Conservation (phyloP, 2,113 vertebrate genomes). For the Brachypodius melanocephalos region DNA sequence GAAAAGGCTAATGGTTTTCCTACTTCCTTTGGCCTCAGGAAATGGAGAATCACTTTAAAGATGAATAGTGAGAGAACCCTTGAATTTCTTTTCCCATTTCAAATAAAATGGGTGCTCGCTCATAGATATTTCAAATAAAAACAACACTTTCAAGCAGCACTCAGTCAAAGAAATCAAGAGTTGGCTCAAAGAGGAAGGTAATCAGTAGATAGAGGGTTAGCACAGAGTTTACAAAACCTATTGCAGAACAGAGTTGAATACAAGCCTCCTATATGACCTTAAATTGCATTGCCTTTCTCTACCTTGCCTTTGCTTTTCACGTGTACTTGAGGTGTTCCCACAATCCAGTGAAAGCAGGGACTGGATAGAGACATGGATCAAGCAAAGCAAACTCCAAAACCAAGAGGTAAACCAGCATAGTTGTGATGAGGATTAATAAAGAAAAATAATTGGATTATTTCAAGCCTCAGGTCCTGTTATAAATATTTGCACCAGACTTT, state of each 20-base stretch:
- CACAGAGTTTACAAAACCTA: not conserved
- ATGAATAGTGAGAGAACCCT: not conserved
- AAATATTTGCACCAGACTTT: not conserved
- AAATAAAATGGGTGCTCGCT: not conserved
- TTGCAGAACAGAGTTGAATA: not conserved
- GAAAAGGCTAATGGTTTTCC: slow-evolving; percentile 7
- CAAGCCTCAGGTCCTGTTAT: not conserved
- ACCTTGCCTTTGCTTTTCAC: not conserved
- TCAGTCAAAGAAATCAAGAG: not conserved
- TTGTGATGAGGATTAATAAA: not conserved
- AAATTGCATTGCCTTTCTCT: not conserved
- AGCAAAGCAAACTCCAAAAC: not conserved
- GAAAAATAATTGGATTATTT: not conserved
- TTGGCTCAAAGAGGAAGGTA: not conserved
- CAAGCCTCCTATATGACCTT: not conserved
- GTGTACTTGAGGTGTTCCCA: not conserved
- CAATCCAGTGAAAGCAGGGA: not conserved
- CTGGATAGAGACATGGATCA: not conserved
- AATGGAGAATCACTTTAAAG: slow-evolving; percentile 32
- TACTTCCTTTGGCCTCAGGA: slow-evolving; percentile 51
- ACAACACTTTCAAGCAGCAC: not conserved
- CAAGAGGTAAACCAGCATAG: not conserved
- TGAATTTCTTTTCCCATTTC: slow-evolving; percentile 41
- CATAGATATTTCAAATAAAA: slow-evolving; percentile 7
- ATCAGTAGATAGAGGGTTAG: not conserved